Conservation (phyloP, 2,113 vertebrate species). For the Acrocephalus kingi region DNA sequence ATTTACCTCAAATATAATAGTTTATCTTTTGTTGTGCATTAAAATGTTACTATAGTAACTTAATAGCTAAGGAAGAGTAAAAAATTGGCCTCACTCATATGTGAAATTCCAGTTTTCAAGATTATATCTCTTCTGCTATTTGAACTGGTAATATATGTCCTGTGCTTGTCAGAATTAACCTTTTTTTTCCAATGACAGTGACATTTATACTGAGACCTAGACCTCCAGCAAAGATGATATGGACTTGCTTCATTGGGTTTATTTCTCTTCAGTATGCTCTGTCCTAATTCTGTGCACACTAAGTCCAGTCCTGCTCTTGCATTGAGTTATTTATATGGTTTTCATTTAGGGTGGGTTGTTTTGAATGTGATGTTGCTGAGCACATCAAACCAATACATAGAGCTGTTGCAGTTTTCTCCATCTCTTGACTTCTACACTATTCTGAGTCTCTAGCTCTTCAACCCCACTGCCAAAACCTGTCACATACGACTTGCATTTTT, state of each 20-base stretch:
- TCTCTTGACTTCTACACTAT: not conserved
- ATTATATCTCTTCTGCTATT: not conserved
- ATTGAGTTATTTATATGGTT: not conserved
- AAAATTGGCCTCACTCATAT: not conserved
- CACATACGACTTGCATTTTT: not conserved
- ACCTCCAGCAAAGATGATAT: not conserved
- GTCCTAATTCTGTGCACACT: not conserved
- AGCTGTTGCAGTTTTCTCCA: not conserved
- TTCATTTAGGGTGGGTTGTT: not conserved
- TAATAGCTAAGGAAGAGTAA: not conserved
- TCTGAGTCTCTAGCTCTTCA: not conserved
- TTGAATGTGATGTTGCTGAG: not conserved
- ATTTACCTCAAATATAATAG: not conserved
- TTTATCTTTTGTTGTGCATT: not conserved
- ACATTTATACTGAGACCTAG: not conserved
- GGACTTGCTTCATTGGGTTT: not conserved
- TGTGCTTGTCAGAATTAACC: not conserved
- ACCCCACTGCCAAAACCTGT: not conserved
- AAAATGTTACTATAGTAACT: not conserved
- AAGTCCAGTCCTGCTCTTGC: not conserved
- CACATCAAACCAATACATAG: not conserved
- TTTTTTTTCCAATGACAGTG: not conserved
- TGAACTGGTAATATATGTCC: not conserved
- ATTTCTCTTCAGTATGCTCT: not conserved
- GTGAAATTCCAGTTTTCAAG: not conserved